Evolutionary conservation across 2,797 vertebrate genomes (phyloP).

Genomic region (Graptemys geographica): DNA sequence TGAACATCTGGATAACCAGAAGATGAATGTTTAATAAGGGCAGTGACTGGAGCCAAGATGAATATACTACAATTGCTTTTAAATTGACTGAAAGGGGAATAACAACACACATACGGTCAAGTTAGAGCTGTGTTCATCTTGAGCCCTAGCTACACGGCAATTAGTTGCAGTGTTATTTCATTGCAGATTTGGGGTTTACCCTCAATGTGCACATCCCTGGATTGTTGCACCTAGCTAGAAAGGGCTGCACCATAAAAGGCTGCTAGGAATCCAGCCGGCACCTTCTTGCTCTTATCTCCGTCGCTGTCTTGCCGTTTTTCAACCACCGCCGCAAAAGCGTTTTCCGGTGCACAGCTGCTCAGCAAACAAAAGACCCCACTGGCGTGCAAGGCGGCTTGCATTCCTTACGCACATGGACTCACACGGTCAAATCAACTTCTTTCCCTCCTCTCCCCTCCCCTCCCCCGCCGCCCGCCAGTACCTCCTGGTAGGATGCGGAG

Average conservation of each 20-base stretch:
- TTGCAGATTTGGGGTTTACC: background rate
- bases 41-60: too few species aligned
- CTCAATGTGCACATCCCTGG: background rate
- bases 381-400: background rate
- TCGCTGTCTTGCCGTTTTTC: background rate
- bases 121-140: too few species aligned
- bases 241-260: background rate
- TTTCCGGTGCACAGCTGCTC: background rate
- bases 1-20: background rate
- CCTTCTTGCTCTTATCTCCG: too few species aligned
- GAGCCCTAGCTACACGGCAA: too few species aligned
- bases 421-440: background rate
- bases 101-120: too few species aligned
- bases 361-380: background rate
- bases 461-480: conserved; percentile 59
- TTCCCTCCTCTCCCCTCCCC: background rate
- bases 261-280: background rate
- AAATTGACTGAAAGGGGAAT: too few species aligned
- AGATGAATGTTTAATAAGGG: too few species aligned
- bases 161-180: background rate
- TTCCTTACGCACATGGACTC: background rate
- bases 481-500: conserved; percentile 89
- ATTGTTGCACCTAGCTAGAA: background rate
- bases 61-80: too few species aligned
- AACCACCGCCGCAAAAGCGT: background rate